Base-by-base conservation (phyloP, 1,140 invertebrate species). In the Xylocopa sonorina region DNA sequence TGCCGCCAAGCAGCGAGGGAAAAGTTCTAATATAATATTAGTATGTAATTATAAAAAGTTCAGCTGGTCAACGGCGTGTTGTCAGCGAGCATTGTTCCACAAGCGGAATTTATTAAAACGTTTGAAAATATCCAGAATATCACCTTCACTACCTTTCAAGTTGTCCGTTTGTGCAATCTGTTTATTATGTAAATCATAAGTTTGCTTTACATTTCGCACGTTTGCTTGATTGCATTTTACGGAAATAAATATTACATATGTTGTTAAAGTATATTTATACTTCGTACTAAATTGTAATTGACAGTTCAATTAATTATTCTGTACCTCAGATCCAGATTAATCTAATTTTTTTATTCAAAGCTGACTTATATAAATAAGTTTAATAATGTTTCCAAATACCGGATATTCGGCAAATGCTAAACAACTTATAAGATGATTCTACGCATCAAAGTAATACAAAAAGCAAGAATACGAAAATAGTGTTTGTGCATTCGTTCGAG, bases 181-280 rank as follows among this genome's bases (percentile, higher is more conserved):
- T 84, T 84, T 83, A 80, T 80, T 84, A 80, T 24, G 41, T 74
- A 58, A 83, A 67, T 2, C 16, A 24, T 21, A 21, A 48, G 16
- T 68, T 76, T 38, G 16, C 27, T 57, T 69, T 51, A 38, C 69
- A 62, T 27, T 32, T 24, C 43, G 41, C 55, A 29, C 53, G 58
- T 41, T 6, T 46, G 55, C 14, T 9, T 10, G 29, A 50, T 73
- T 38, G 55, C 55, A 48, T 73, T 62, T 72, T 24, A 68, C 48
- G 14, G 24, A 55, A 69, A 41, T 7, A 21, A 55, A 57, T 41
- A 21, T 43, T 62, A 32, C 43, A 43, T 10, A 24, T 5, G 46
- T 34, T 32, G n/a, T 69, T 50, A 16, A 27, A 60, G n/a, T 77
- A 69, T 58, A 5, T n/a, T n/a, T n/a, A 32, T 58, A 77, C 43